Base-by-base conservation (phyloP, 2,113 vertebrate genomes). In the Butastur rufipennis region DNA sequence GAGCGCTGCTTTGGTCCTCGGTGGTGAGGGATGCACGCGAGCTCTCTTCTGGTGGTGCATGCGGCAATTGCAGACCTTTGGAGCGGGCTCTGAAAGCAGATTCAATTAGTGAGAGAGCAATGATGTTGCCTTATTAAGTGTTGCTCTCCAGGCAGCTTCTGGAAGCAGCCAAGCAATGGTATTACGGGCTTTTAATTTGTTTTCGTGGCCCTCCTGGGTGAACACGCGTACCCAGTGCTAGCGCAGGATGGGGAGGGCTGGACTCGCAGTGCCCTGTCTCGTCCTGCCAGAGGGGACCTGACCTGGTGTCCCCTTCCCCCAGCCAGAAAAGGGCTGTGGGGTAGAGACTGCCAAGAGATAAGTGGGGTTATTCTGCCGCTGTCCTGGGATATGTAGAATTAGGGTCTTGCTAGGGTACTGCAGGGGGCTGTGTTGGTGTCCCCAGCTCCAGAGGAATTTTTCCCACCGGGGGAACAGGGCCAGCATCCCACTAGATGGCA, bases 1-100 rank as follows among this genome's bases (percentile, higher is more conserved):
- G 45, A 48, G 59, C 66, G 48, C 79, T 1, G 20, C 65, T 40
- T 11, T 11, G 32, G 26, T 52, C 27, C 70, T 38, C 10, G 4
- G 29, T 3, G 58, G 9, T 3, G 14, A 9, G 16, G 55, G 83
- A 36, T 27, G 53, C 16, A 2, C 1, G 0, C 1, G 1, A 55
- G 58, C 21, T 38, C 16, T 9, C 20, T 63, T 23, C 58, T 26
- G 52, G 27, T 5, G 38, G 8, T 4, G 13, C 20, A 1, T 2
- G 22, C 63, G n/a, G 48, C 4, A 8, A 21, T 7, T 0, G 8
- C 36, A 8, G 74, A 47, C 4, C 38, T 71, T 9, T 3, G 43
- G 61, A 31, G 61, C 1, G 14, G 38, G 1, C 82, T 79, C 55
- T 29, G 66, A 47, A n/a, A 83, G 70, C 25, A 12, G 18, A 27